phyloP scores from a whole-genome alignment of 1,140 invertebrate species.

The Piezodorus guildinii region DNA sequence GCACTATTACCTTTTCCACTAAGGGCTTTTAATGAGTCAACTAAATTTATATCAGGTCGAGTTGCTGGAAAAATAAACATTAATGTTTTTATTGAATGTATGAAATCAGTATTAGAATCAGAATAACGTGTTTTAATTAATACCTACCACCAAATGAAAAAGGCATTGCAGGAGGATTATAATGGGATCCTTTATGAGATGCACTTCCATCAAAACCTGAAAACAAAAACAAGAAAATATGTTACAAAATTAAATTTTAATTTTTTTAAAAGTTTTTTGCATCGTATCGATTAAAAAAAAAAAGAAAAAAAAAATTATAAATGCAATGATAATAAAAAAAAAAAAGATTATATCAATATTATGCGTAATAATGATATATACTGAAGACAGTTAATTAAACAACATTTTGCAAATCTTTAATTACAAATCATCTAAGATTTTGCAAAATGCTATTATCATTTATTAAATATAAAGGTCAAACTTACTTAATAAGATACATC shows the following conservation, averaged over 20 bases:
- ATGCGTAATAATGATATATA: no score
- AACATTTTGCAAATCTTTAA: no score
- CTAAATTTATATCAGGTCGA: neutral
- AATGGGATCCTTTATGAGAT: conserved; percentile 24
- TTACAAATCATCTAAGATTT: no score
- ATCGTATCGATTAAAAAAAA: no score
- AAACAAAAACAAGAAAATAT: neutral
- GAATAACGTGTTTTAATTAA: neutral
- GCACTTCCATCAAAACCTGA: conserved; percentile 18
- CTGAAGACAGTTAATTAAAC: no score
- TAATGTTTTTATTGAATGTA: neutral
- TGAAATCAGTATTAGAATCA: neutral
- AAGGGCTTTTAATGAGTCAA: conserved; percentile 4
- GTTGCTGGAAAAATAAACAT: neutral
- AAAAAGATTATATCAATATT: no score
- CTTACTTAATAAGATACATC: no score
- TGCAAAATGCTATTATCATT: no score
- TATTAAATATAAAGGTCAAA: no score
- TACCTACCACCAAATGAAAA: conserved; percentile 21
- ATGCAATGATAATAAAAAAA: no score
- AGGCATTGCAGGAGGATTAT: conserved; percentile 25
- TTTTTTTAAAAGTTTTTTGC: no score
- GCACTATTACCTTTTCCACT: conserved; percentile 2
- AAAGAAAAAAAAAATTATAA: no score
- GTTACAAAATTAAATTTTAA: neutral